phyloP scores from a whole-genome alignment of 2,797 vertebrate genomes.

The Enteromius argenteus region DNA sequence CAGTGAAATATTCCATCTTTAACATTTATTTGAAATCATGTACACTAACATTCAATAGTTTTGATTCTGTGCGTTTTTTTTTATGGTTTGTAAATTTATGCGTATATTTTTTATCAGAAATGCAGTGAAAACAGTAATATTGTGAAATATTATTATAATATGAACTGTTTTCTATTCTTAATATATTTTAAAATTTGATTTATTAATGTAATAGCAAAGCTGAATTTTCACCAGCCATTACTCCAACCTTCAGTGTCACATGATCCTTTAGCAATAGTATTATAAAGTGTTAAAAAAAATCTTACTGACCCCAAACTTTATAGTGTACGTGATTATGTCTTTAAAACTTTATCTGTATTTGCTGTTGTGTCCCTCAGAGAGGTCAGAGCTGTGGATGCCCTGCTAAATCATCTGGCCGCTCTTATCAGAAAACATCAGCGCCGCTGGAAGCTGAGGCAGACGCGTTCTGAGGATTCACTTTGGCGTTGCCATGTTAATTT shows the following conservation, averaged over 20 bases:
- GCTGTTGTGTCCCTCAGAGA: slow-evolving; percentile 58
- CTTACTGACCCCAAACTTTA: not conserved
- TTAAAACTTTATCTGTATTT: not conserved
- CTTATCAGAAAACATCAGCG: slow-evolving; percentile 69
- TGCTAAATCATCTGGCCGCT: slow-evolving; percentile 73
- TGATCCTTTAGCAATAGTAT: not conserved
- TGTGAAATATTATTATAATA: not conserved
- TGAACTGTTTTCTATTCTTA: not conserved
- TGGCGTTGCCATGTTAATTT: slow-evolving; percentile 89
- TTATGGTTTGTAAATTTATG: not conserved
- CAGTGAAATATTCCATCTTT: not conserved
- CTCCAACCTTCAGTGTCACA: not conserved
- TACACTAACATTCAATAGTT: not conserved
- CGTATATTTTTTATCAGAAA: not conserved
- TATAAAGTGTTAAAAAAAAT: not conserved
- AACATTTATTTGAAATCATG: not conserved
- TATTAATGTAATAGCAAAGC: not conserved
- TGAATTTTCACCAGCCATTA: not conserved
- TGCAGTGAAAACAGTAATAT: not conserved
- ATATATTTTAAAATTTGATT: not conserved
- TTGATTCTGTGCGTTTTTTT: not conserved
- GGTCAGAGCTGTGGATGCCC: slow-evolving; percentile 65
- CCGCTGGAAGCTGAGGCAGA: slow-evolving; percentile 73
- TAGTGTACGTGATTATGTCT: not conserved
- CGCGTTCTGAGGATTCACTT: slow-evolving; percentile 82